Evolutionary conservation across 2,888 invertebrate species (phyloP).

Genomic region (Escarpia spicata): DNA sequence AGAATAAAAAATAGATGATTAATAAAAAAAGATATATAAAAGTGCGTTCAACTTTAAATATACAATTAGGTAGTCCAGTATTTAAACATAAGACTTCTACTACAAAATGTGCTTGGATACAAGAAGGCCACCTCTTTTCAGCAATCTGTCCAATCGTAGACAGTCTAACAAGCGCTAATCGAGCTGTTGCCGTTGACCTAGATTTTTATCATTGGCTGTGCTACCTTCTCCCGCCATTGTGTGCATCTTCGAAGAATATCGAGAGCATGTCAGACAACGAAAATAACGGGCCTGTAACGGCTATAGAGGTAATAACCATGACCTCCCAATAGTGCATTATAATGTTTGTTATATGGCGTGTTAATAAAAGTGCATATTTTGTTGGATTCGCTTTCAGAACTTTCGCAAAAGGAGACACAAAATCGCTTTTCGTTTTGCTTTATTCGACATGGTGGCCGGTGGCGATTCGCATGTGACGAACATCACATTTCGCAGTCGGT

Average conservation of each 20-base stretch:
- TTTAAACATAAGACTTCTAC: no score
- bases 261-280: constrained; percentile 16
- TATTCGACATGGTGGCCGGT: background rate
- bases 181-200: constrained; percentile 3
- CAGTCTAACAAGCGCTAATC: background rate
- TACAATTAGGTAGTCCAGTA: no score
- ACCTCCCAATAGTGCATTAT: background rate
- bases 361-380: background rate
- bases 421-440: constrained; percentile 1
- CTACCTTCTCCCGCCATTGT: constrained; percentile 5
- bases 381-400: background rate
- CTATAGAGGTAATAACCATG: constrained; percentile 12
- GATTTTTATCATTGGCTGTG: constrained; percentile 11
- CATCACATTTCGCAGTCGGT: background rate
- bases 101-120: background rate
- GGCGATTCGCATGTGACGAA: background rate
- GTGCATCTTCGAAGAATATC: background rate
- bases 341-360: background rate
- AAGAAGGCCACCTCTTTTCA: constrained; percentile 3
- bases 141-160: background rate
- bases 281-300: background rate
- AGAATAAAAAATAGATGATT: no score
- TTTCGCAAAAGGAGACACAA: background rate
- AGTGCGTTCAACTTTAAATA: no score
- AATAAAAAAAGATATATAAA: no score